Conservation (phyloP, 2,797 vertebrate species). For the Megaceryle alcyon region DNA sequence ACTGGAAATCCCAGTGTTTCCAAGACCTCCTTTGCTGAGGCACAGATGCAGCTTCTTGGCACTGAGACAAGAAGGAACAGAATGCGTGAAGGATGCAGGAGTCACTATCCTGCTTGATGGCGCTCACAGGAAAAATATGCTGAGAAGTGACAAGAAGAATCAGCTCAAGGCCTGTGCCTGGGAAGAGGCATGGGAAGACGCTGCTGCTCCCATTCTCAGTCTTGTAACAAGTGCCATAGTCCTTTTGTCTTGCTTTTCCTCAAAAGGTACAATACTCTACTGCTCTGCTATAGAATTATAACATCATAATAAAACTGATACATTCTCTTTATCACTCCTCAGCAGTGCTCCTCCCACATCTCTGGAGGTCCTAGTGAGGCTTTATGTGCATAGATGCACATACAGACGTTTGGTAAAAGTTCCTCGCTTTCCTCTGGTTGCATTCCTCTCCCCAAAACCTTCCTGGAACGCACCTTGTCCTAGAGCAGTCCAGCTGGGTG, state of each 20-base stretch:
- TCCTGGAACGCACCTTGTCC: not conserved
- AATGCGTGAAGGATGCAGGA: conserved; percentile 66
- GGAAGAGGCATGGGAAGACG: not conserved
- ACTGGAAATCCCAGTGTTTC: conserved; percentile 34
- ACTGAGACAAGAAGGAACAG: conserved; percentile 18
- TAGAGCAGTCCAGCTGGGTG: not conserved
- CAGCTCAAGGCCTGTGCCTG: not conserved
- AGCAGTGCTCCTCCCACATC: not conserved
- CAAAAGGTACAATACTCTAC: not conserved
- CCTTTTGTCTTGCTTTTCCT: not conserved
- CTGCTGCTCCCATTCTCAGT: not conserved
- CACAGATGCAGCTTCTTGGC: conserved; percentile 61
- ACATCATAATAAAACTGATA: not conserved
- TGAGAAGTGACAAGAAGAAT: conserved; percentile 46
- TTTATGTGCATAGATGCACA: not conserved
- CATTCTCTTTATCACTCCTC: not conserved
- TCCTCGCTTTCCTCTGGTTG: not conserved
- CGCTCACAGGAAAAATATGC: not conserved
- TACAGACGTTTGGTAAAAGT: not conserved
- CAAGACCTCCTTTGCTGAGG: not conserved
- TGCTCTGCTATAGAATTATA: not conserved
- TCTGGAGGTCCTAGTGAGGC: no score
- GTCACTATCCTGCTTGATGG: conserved; percentile 45
- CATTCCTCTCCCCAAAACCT: not conserved
- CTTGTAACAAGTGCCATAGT: not conserved